Percentiles rank a stretch among this genome's conserved stretches.
These are phyloP conservation scores for Microctenopoma lineatum DNA, from an alignment of 2,797 vertebrate species.

Conservation along the genomic window DNA sequence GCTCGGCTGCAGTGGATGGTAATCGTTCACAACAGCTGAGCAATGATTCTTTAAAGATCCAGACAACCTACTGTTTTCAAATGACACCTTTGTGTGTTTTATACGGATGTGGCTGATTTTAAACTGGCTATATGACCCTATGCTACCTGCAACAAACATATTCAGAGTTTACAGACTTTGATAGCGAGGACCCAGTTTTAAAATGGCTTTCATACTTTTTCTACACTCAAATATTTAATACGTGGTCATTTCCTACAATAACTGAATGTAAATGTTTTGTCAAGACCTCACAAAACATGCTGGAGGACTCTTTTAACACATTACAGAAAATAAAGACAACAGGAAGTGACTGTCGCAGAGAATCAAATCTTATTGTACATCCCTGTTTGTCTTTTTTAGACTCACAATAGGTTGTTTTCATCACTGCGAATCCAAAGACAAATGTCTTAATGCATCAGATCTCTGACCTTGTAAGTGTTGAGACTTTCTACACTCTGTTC, in stretches of 20 bases:
- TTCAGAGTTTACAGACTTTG: neutral
- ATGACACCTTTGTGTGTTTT: conserved; percentile 32
- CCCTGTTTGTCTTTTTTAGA: conserved; percentile 7
- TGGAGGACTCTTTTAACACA: neutral
- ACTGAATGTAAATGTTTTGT: no score
- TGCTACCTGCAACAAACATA: neutral
- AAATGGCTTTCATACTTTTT: no score
- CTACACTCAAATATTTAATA: no score
- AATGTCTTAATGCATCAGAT: neutral
- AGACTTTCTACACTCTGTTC: neutral
- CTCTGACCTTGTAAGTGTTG: neutral
- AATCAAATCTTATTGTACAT: conserved; percentile 28
- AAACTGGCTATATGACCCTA: neutral
- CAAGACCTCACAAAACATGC: conserved; percentile 12
- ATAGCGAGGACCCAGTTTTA: no score
- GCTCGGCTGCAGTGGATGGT: conserved; percentile 31
- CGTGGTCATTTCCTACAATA: no score
- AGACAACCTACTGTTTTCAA: conserved; percentile 33
- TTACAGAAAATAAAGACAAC: neutral
- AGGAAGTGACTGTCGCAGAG: conserved; percentile 1
- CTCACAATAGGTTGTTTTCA: neutral
- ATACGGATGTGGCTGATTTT: conserved; percentile 23
- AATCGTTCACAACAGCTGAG: conserved; percentile 53
- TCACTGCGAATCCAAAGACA: neutral
- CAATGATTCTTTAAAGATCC: conserved; percentile 38